Evolutionary conservation across 2,888 invertebrate genomes (phyloP), one percentile per base, ranked within the genome.

Genomic region (Meteorus colon): DNA sequence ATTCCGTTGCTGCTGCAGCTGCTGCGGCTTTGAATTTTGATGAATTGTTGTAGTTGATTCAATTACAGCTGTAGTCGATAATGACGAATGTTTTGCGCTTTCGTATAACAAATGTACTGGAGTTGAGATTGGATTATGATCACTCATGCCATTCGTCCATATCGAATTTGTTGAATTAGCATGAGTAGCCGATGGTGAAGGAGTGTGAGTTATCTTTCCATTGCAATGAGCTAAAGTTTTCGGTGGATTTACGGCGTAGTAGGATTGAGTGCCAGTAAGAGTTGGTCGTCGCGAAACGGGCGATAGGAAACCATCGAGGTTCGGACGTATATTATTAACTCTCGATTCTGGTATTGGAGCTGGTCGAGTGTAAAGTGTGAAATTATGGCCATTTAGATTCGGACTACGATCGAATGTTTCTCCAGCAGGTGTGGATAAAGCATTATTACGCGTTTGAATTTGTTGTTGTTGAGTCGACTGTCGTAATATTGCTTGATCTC

Each of bases 331-430:
- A 86, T 89, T 88, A 83, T 83, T 84, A 82, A 86, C 80, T 68
- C 86, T 85, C 73, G 81, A 81, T 76, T 83, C 77, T 73, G 90
- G 88, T 74, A 91, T 85, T 76, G 88, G 86, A 81, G 88, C 84
- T 78, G 92, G 92, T 79, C 92, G 92, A 59, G 91, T 91, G 87
- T 93, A 93, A 63, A 92, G 90, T 78, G 91, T 90, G 89, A 93
- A 93, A 80, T 89, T 85, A 82, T 83, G 84, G 73, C 85, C 88
- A 83, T 87, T 88, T 84, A 88, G 86, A 83, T 82, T 88, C 77
- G 88, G 85, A 83, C 87, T 86, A 74, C 85, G 84, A 82, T 85
- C 79, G 81, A 86, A 79, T 80, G 86, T 70, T 75, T 88, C 87
- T 77, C 81, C 80, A 83, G 84, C 80, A 83, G 82, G 80, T 77